Evolutionary conservation across 1,140 invertebrate genomes (phyloP).

Genomic region (Bombus huntii): DNA sequence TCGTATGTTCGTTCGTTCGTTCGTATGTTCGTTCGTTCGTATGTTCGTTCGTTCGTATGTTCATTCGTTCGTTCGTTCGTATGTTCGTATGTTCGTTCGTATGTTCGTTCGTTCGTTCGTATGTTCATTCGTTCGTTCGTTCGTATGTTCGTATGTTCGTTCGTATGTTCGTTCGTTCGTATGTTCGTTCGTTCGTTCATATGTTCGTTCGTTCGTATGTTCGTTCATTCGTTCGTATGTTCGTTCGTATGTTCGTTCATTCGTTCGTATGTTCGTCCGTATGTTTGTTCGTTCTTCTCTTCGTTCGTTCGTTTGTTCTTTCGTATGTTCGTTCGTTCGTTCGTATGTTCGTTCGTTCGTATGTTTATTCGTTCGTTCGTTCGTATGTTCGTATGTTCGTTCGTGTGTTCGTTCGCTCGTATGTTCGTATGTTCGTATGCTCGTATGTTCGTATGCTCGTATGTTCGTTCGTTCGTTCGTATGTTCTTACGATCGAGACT

Average conservation of each 20-base stretch:
- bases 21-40: slow-evolving; percentile 24
- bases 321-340: slow-evolving; percentile 27
- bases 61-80: background rate
- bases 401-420: no score
- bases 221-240: background rate
- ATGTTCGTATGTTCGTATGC: no score
- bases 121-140: no score
- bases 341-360: slow-evolving; percentile 31
- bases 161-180: background rate
- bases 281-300: no score
- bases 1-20: no score
- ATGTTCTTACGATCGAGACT: slow-evolving; percentile 19
- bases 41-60: slow-evolving; percentile 30
- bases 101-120: background rate
- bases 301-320: no score
- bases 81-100: no score
- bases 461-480: background rate
- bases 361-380: background rate
- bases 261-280: background rate
- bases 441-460: slow-evolving; percentile 16
- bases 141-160: background rate
- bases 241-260: slow-evolving; percentile 10
- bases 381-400: no score
- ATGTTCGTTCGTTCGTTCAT: background rate
- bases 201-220: background rate